Evolutionary conservation across 2,888 invertebrate genomes (phyloP).

Genomic region (Athalia cordata): DNA sequence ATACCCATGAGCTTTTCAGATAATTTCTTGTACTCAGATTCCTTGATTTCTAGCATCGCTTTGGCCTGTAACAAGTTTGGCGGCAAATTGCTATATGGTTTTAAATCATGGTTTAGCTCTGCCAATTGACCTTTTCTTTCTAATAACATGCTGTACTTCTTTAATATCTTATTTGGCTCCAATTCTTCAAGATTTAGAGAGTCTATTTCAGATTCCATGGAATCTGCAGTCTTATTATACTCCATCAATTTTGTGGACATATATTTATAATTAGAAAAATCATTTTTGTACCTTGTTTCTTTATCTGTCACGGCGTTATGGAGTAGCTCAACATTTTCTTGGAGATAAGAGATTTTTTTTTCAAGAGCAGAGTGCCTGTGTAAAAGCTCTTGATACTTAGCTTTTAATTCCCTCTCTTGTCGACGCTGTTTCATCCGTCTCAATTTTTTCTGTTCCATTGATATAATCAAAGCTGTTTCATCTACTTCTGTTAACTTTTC

Average conservation of each 20-base stretch:
- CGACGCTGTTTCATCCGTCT: slow-evolving; percentile 56
- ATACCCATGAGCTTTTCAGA: neutral
- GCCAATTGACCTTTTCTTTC: slow-evolving; percentile 58
- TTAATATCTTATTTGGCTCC: slow-evolving; percentile 57
- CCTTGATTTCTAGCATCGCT: slow-evolving; percentile 60
- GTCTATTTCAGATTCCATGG: slow-evolving; percentile 58
- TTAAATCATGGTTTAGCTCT: slow-evolving; percentile 58
- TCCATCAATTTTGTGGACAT: slow-evolving; percentile 61
- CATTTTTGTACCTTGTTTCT: slow-evolving; percentile 54
- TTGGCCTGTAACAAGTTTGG: slow-evolving; percentile 68
- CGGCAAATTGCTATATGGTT: slow-evolving; percentile 63
- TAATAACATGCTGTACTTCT: slow-evolving; percentile 60
- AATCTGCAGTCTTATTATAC: slow-evolving; percentile 59
- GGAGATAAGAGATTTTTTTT: slow-evolving; percentile 55
- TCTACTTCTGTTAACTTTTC: slow-evolving; percentile 61
- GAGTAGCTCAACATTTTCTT: slow-evolving; percentile 54
- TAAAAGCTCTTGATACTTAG: slow-evolving; percentile 57
- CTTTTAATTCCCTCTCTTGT: slow-evolving; percentile 59
- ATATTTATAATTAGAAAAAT: slow-evolving; percentile 56
- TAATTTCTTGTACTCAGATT: slow-evolving; percentile 53
- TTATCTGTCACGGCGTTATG: slow-evolving; percentile 51
- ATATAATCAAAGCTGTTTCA: slow-evolving; percentile 55
- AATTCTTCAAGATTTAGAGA: slow-evolving; percentile 57
- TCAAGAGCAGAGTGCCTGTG: slow-evolving; percentile 56
- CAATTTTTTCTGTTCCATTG: slow-evolving; percentile 56